Evolutionary conservation across 2,797 vertebrate species (phyloP), one percentile per base, ranked within the genome.

Genomic region (Vultur gryphus): DNA sequence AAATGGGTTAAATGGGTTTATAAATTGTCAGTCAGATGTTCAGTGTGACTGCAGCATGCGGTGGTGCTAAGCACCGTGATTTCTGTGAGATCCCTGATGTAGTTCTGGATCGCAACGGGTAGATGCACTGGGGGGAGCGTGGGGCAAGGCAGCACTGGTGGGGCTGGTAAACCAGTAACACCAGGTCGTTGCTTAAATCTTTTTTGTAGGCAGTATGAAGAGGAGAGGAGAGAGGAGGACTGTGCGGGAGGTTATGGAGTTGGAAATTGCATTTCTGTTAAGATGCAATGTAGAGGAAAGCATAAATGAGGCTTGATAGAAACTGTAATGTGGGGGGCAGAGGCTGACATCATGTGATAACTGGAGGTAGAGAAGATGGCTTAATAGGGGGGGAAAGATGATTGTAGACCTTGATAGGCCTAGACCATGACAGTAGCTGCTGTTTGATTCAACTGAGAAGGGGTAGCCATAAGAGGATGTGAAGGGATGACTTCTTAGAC

Each of bases 241-340:
- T 41, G 10, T 16, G 58, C 54, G 24, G 58, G 20, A 65, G 44
- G 14, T 64, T 58, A 1, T 73, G 28, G 11, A 33, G 13, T 7
- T 78, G 54, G 51, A 79, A 64, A 43, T 43, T 18, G 11, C 31
- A 3, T 59, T 84, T 86, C 75, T 61, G 9, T 62, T 85, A 49
- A 57, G 28, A 71, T 2, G 2, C 33, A 24, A 3, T 2, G 6
- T 57, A 52, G 43, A 85, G 49, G 46, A 75, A 72, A 69, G 54
- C 16, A 23, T 19, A 5, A 83, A 59, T 59, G 54, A 92, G 55
- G 39, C 33, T 51, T 49, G 48, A 43, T 12, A 58, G 48, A 43
- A 90, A 37, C 31, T 64, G 24, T 23, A 16, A 17, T 0, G 0
- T 31, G 21, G 3, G 2, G 18, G 10, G 4, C 17, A 31, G 35